Percentiles rank a stretch among this genome's conserved stretches.
Evolutionary conservation across 2,113 vertebrate genomes (phyloP).

Genomic region (Rafetus swinhoei): DNA sequence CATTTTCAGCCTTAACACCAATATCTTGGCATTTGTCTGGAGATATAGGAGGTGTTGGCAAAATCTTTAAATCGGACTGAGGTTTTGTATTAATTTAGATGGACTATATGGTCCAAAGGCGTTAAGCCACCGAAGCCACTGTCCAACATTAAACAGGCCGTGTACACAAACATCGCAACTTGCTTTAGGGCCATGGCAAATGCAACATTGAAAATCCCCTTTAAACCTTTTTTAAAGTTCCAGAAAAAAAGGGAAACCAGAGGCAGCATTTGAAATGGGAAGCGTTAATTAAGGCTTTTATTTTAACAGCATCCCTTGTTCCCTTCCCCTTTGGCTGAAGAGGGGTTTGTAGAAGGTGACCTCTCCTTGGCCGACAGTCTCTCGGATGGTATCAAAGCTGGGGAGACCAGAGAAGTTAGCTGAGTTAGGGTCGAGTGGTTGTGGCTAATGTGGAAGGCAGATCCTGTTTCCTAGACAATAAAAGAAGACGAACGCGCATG

Average conservation of each 20-base stretch:
- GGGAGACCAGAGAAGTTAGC: too few species aligned
- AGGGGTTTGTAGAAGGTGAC: neutral
- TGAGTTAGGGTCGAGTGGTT: too few species aligned
- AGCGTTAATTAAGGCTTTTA: neutral
- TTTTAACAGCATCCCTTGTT: neutral
- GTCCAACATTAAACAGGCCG: neutral
- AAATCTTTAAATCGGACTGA: neutral
- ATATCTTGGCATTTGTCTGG: neutral
- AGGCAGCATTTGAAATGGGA: neutral
- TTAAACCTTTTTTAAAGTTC: neutral
- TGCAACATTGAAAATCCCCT: neutral
- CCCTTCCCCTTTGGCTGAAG: neutral
- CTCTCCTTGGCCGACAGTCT: too few species aligned
- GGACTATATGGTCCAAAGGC: neutral
- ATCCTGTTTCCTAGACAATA: too few species aligned
- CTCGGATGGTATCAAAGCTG: too few species aligned
- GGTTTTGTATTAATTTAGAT: neutral
- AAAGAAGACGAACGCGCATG: too few species aligned
- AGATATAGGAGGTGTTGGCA: neutral
- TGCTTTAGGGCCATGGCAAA: neutral
- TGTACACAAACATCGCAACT: neutral
- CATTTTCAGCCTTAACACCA: neutral
- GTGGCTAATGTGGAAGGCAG: too few species aligned
- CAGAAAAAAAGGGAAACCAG: neutral
- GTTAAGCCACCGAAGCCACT: neutral